Evolutionary conservation across 2,113 vertebrate species (phyloP), one percentile per base, ranked within the genome.

Genomic region (Ageneiosus marmoratus): DNA sequence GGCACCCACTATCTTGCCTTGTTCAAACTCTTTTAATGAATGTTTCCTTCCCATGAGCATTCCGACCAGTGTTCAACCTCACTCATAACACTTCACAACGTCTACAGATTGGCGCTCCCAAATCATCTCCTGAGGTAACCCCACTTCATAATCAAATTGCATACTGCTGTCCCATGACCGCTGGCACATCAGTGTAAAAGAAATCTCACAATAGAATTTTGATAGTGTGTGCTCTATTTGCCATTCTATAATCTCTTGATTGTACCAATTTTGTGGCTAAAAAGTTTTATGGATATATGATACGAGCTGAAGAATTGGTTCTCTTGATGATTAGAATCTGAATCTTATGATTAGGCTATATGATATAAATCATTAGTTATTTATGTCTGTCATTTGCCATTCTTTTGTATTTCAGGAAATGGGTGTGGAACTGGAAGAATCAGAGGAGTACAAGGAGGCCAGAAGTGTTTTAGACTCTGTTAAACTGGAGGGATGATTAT

Each of bases 381-480:
- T 11, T 53, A 50, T 44, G 41, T 70, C 22, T 37, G 12, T 65
- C 29, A 4, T 37, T 29, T 58, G 44, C 34, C n/a, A 70, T 22
- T 27, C 0, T 84, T 51, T 77, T 85, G 89, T 5, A 81, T 93
- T 95, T 69, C 92, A 99, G 98, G 97, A 98, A 90, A 91, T 93
- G 75, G 96, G 96, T 88, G 96, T 94, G 88, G 97, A 98, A 15
- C 92, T 98, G 93, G 93, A 93, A 84, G 96, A 98, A 89, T 82
- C 94, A 0, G 95, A 96, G 83, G 97, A 99, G 89, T 99, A 95
- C 91, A 97, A 96, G 91, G 96, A 97, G 88, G 98, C 96, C 69
- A 93, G 92, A 89, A 91, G 88, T 85, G 78, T 97, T 60, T 91
- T 98, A 91, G 95, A 96, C 79, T 98, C 96, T 46, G 95, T 98